Base-by-base conservation (phyloP, 2,888 invertebrate genomes). In the Orthosia gothica region DNA sequence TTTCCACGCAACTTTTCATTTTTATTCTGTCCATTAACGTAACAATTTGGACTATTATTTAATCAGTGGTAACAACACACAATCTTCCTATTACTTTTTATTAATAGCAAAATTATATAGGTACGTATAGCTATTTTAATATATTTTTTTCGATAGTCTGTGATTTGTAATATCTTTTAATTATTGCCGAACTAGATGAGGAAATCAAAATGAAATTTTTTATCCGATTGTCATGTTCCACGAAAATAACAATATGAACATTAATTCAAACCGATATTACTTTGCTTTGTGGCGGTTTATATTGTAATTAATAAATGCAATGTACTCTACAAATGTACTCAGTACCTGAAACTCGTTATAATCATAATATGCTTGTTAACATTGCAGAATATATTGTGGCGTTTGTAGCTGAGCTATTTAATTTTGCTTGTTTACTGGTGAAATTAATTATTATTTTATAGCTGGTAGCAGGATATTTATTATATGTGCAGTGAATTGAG, bases 191-290 rank as follows among this genome's bases (percentile, higher is more conserved):
- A 40, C 7, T 40, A 40, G 32, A 32, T 32, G 32, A 32, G 40
- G 0, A 40, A 13, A 20, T 52, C 3, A 73, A 15, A 20, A 54
- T 18, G 40, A 40, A 63, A 45, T 26, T 16, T 70, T 58, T 70
- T n/a, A 63, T 5, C 3, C 11, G 26, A 0, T 12, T 32, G 47
- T 64, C 32, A 20, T 18, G 13, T 58, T 50, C 12, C 45, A 50
- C n/a, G 49, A 23, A 52, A 79, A 50, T 52, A 13, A 47, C 58
- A 52, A 57, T 23, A 32, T 18, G 1, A 40, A 45, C 20, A 72
- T 72, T 69, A 62, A 69, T 72, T 69, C 45, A 49, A 76, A 68
- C n/a, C 26, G 65, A 55, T 40, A 40, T 76, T 68, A 68, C 3
- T 52, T 81, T 49, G 32, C 59, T 65, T 70, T 67, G 57, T 68